Conservation (phyloP, 2,797 vertebrate species). For the Epinephelus coioides region DNA sequence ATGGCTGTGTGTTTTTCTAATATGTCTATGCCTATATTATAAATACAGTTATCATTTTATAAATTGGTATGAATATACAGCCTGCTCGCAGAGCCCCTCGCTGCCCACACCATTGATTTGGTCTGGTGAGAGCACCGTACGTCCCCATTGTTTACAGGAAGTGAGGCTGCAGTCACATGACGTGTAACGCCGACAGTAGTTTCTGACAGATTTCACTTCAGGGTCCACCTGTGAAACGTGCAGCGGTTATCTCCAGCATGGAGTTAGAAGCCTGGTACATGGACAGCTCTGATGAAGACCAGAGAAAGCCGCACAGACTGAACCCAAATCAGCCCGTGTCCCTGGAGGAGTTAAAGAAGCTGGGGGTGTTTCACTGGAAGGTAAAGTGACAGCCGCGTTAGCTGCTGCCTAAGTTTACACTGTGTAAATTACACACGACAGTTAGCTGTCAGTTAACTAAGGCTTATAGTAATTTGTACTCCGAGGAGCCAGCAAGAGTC, state of each 20-base stretch:
- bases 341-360: conserved; percentile 71
- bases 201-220: no score
- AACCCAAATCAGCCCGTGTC: conserved; percentile 79
- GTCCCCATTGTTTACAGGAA: conserved; percentile 1
- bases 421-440: no score
- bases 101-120: no score
- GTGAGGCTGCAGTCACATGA: not conserved
- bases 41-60: not conserved
- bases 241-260: not conserved
- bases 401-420: not conserved
- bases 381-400: conserved; percentile 57
- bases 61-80: not conserved
- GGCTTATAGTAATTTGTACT: no score
- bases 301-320: conserved; percentile 82
- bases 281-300: conserved; percentile 84
- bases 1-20: not conserved
- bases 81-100: no score
- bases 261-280: conserved; percentile 89
- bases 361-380: conserved; percentile 89
- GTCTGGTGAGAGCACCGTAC: not conserved
- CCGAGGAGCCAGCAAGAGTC: no score
- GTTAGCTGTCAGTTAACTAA: not conserved
- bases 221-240: fast-evolving
- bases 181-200: no score
- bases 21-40: not conserved